phyloP scores from a whole-genome alignment of 2,113 vertebrate species.

The Hyperopisus bebe region DNA sequence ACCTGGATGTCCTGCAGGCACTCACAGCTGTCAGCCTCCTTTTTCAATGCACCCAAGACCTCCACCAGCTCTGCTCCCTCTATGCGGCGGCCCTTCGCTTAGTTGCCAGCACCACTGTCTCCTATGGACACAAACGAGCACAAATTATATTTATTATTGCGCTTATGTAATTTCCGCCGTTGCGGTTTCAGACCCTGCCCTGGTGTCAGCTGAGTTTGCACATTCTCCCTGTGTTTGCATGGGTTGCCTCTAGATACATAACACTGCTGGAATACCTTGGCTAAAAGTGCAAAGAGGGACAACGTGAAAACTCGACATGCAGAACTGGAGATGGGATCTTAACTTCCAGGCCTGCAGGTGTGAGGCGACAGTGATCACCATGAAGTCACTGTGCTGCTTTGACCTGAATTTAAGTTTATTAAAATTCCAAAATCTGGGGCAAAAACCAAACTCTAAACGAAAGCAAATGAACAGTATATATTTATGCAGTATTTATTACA shows the following conservation, averaged over 20 bases:
- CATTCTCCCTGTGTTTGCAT: neutral
- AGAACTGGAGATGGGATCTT: neutral
- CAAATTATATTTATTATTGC: neutral
- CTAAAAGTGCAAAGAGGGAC: neutral
- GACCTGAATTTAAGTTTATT: neutral
- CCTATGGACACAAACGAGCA: neutral
- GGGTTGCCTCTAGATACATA: neutral
- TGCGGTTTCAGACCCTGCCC: neutral
- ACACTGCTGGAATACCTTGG: neutral
- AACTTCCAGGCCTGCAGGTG: neutral
- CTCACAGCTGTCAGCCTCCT: conserved; percentile 12
- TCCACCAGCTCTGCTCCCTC: neutral
- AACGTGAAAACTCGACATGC: neutral
- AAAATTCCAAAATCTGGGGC: neutral
- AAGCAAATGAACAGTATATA: neutral
- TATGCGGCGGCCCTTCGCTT: neutral
- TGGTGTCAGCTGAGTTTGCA: neutral
- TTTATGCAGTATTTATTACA: neutral
- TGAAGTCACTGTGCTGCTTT: neutral
- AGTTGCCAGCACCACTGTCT: neutral
- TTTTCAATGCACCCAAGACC: neutral
- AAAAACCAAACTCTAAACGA: neutral
- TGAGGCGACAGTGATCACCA: neutral
- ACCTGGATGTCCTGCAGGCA: neutral
- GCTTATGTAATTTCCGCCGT: neutral